These are phyloP conservation scores for Seriola quinqueradiata DNA, from an alignment of 2,113 vertebrate species.

Conservation along the genomic window DNA sequence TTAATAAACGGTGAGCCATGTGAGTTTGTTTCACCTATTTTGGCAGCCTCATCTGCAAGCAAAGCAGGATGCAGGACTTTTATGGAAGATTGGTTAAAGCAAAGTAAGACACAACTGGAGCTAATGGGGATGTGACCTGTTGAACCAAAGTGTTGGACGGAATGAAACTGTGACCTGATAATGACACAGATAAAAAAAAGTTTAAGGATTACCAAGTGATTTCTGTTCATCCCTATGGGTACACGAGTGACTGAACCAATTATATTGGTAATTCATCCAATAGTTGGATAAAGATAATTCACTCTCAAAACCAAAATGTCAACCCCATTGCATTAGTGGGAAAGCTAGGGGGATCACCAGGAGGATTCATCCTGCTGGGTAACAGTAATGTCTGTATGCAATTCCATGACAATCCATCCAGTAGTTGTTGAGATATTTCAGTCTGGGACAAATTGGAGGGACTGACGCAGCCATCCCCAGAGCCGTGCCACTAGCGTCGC, in stretches of 20 bases:
- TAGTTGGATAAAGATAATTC: background rate
- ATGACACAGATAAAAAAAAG: background rate
- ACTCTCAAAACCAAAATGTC: background rate
- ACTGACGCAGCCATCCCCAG: too few species aligned
- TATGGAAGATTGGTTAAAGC: background rate
- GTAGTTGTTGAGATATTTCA: background rate
- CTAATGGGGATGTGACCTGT: background rate
- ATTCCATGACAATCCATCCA: background rate
- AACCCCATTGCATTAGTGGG: background rate
- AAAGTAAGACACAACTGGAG: background rate
- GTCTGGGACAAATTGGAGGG: background rate
- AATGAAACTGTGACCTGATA: background rate
- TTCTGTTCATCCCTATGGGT: background rate
- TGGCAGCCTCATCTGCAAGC: background rate
- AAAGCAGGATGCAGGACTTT: background rate
- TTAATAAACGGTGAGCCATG: background rate
- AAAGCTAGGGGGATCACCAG: background rate
- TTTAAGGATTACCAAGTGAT: background rate
- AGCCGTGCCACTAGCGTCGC: too few species aligned
- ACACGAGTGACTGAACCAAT: background rate
- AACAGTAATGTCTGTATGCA: background rate
- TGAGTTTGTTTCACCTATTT: background rate
- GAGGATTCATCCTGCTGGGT: background rate
- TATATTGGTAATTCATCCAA: background rate
- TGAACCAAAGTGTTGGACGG: background rate